Evolutionary conservation across 2,113 vertebrate species (phyloP).

Genomic region (Ceuthmochares aereus): DNA sequence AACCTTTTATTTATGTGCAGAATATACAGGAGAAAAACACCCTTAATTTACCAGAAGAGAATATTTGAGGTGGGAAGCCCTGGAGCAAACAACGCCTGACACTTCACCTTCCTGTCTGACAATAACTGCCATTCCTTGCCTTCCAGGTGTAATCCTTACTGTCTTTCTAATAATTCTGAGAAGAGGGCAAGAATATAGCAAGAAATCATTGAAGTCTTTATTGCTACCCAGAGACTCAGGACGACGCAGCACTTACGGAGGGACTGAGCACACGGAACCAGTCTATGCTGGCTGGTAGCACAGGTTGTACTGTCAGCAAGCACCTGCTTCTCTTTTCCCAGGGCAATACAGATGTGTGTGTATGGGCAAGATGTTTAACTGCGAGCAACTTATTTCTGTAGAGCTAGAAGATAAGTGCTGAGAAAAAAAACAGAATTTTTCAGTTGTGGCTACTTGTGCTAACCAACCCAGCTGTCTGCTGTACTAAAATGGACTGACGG

Average conservation of each 20-base stretch:
- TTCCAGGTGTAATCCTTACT: conserved; percentile 79
- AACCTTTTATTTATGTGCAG: neutral
- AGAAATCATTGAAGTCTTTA: conserved; percentile 71
- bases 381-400: neutral
- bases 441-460: neutral
- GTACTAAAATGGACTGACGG: neutral
- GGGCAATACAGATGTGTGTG: rapidly evolving
- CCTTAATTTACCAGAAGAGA: neutral
- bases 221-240: conserved; percentile 75
- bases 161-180: conserved; percentile 78
- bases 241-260: conserved; percentile 72
- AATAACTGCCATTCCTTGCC: neutral
- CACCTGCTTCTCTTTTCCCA: neutral
- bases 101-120: neutral
- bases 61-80: neutral
- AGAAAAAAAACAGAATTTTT: neutral
- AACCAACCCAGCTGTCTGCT: neutral
- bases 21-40: neutral
- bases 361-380: neutral
- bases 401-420: neutral
- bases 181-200: conserved; percentile 56
- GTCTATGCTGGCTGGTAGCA: conserved; percentile 89
- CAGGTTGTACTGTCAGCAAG: rapidly evolving
- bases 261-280: conserved; percentile 81
- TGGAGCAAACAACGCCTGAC: neutral